Evolutionary conservation across 1,140 invertebrate species (phyloP), one percentile per base, ranked within the genome.

Genomic region (Gryon sp.): DNA sequence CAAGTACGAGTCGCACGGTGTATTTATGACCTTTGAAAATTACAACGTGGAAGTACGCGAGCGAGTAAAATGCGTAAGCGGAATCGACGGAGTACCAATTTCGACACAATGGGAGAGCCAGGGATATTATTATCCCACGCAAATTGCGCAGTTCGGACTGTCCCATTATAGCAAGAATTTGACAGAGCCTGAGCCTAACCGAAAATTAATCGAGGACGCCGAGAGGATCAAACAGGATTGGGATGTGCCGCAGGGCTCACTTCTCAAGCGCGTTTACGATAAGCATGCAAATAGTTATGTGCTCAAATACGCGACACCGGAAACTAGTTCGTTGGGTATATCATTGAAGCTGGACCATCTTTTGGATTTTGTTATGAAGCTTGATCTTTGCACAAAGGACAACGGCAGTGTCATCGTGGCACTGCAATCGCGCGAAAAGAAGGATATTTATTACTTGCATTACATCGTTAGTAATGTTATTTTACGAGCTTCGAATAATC

Each of bases 41-140:
- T 99, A 99, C 86, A 98, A 98, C 88, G 98, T 99, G 0, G 98
- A 99, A 89, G 94, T 94, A 0, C 90, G 98, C 28, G 97, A 99
- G 79, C 89, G 98, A 40, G 98, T 99, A 0, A 98, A 98, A 89
- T 99, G 97, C 85, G 94, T 99, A 72, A 97, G 95, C 86, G 97
- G 94, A 0, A 93, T 92, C 8, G 95, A 98, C 83, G 96, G 96
- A 57, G 96, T 98, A 5, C 97, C 98, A 0, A 93, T 99, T 26
- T 98, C 96, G 1, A 97, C 94, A 0, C 98, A 99, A 83, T 99
- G 98, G 98, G 95, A 97, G 66, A 94, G 93, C 15, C 91, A 92
- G 38, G 98, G 97, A 0, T 99, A 99, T 87, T 98, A 94, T 86
- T 99, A 99, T 90, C 97, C 98, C 0, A 99, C 98, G 1, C 98